Base-by-base conservation (phyloP, 2,888 invertebrate species). In the Tupiocoris notatus region DNA sequence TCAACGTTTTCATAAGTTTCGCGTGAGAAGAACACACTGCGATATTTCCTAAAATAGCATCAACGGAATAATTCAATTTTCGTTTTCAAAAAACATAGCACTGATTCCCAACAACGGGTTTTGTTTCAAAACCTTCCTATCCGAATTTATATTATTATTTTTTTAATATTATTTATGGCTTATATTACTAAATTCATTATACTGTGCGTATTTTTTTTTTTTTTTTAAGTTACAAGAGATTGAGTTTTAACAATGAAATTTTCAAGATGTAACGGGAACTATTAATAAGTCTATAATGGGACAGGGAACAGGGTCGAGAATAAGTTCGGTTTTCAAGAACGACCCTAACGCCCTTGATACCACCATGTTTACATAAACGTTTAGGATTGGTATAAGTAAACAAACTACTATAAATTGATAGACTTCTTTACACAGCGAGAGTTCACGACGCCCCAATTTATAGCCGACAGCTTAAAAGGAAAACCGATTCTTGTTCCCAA, bases 401-500 rank as follows among this genome's bases (percentile, higher is more conserved):
- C 21, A 9, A 9, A 57, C 56, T 7, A 9, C 22, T 22, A 57
- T 23, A 23, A 25, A 67, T 67, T 67, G 56, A 67, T 67, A 67
- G 67, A 57, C 67, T 67, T n/a, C 21, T 67, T 66, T 56, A 21
- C 54, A 22, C 22, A 54, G 57, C n/a, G 57, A 12, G 39, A 3
- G 39, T 39, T 39, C 39, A 3, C 39, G 12, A 22, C 56, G 67
- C 12, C 16, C 39, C 56, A 57, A 67, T 67, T 67, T 67, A 67
- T 67, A 20, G 67, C 16, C 56, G 67, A 67, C 67, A 67, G 67
- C 56, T 67, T 67, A 67, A 67, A 67, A 67, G 67, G 67, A 56
- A 67, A 67, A 67, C 57, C 67, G 23, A 67, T 67, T 67, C 67
- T 22, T 67, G 16, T 22, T n/a, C 67, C 67, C 17, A 39, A 17